Conservation (phyloP, 2,113 vertebrate species). For the Cinclus cinclus region DNA sequence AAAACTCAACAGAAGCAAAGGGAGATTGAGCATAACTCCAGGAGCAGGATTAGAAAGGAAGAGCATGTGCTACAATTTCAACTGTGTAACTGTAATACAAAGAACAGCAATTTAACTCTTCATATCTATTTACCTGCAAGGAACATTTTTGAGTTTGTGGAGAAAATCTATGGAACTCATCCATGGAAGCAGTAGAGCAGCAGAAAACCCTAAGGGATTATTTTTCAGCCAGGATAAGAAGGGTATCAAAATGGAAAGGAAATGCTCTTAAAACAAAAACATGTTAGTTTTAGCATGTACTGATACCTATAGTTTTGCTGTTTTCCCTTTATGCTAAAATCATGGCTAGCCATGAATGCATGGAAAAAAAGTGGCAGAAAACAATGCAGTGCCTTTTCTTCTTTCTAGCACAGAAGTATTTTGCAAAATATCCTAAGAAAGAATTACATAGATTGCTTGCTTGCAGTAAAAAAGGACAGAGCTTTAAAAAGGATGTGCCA, state of each 20-base stretch:
- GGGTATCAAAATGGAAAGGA: not conserved
- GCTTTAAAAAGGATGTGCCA: not conserved
- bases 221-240: not conserved
- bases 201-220: not conserved
- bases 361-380: not conserved
- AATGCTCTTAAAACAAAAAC: not conserved
- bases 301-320: not conserved
- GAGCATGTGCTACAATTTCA: not conserved
- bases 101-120: not conserved
- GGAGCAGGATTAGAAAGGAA: not conserved
- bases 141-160: not conserved
- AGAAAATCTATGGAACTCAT: rapidly evolving
- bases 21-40: rapidly evolving
- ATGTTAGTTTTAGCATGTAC: not conserved
- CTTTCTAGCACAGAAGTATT: not conserved
- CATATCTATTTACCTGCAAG: not conserved
- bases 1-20: not conserved
- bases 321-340: not conserved
- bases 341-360: not conserved
- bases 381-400: not conserved
- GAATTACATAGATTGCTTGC: not conserved
- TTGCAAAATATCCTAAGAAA: not conserved
- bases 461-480: too few relatives aligned
- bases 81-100: not conserved
- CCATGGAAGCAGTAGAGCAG: not conserved